Percentiles rank a stretch among this genome's conserved stretches.
Evolutionary conservation across 2,797 vertebrate genomes (phyloP).

Genomic region (Sebastes itinus): DNA sequence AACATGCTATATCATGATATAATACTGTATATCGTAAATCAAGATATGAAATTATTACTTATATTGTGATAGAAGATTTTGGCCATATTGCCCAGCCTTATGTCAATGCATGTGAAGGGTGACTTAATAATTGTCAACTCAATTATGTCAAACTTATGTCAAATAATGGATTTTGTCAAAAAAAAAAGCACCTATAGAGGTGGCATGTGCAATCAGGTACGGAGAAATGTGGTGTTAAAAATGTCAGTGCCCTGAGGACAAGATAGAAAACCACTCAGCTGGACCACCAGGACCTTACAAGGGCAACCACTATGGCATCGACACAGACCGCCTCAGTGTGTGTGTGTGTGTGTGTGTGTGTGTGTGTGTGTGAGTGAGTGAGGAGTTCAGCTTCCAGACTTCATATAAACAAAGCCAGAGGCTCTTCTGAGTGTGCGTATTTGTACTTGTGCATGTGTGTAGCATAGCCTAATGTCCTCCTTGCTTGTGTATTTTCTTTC

Average conservation of each 20-base stretch:
- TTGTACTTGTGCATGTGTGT: not conserved
- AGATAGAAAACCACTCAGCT: slow-evolving; percentile 21
- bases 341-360: slow-evolving; percentile 2
- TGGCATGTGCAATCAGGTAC: not conserved
- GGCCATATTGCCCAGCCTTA: too few relatives aligned
- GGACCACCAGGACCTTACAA: slow-evolving; percentile 42
- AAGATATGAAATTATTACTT: too few relatives aligned
- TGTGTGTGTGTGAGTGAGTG: not conserved
- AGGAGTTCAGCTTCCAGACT: slow-evolving; percentile 13
- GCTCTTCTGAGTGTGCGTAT: not conserved
- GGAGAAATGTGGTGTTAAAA: slow-evolving; percentile 8
- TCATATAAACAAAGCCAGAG: slow-evolving; percentile 49
- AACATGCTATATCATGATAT: too few relatives aligned
- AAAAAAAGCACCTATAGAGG: not conserved
- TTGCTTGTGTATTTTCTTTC: not conserved
- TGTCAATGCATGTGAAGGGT: not conserved
- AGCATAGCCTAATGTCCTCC: not conserved
- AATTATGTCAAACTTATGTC: too few relatives aligned
- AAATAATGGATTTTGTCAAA: not conserved
- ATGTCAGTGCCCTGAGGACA: not conserved
- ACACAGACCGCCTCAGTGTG: not conserved
- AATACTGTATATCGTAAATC: too few relatives aligned
- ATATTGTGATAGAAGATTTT: too few relatives aligned
- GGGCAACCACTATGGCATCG: slow-evolving; percentile 28
- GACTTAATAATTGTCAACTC: not conserved